Base-by-base conservation (phyloP, 2,113 vertebrate species). In the Leiothrix lutea region DNA sequence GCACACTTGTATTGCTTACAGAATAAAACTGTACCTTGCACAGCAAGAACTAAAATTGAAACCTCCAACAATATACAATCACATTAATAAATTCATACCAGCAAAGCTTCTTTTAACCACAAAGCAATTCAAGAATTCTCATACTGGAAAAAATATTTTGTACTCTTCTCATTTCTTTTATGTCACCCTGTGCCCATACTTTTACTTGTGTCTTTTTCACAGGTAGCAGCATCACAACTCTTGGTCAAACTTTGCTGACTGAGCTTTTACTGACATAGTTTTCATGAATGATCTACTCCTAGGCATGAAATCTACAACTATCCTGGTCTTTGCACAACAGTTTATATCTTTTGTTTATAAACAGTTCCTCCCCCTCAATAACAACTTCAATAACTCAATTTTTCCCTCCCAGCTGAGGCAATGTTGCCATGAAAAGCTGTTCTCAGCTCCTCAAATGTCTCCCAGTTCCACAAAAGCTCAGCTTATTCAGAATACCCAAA, bases 121-220 rank as follows among this genome's bases (percentile, higher is more conserved):
- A 36, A 33, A 14, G 3, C 8, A 75, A 36, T 48, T 72, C 1
- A 50, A 83, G 31, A 66, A 38, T 11, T 38, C 28, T 3, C 0
- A 0, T 31, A 33, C 21, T 6, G 18, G 28, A 61, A 77, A 80
- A 44, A 44, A 44, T 17, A 44, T 44, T 44, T 44, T 42, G 6
- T 38, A 79, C 4, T 38, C 28, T 65, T 72, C 12, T 16, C 3
- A 25, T 62, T 66, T 88, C 13, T 58, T 80, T 80, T 47, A 28
- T 22, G 29, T 16, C 60, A 45, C 2, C 1, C 9, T 2, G 0
- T 17, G 15, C 11, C 12, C 23, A 13, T 29, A 31, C 20, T 78
- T 81, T 35, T 25, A 28, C 11, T 54, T 29, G 5, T 17, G 12
- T 10, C 17, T 61, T 24, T 61, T 62, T 67, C 57, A 51, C 21